Conservation (phyloP, 1,140 invertebrate genomes). For the Panagrolaimus sp. region DNA sequence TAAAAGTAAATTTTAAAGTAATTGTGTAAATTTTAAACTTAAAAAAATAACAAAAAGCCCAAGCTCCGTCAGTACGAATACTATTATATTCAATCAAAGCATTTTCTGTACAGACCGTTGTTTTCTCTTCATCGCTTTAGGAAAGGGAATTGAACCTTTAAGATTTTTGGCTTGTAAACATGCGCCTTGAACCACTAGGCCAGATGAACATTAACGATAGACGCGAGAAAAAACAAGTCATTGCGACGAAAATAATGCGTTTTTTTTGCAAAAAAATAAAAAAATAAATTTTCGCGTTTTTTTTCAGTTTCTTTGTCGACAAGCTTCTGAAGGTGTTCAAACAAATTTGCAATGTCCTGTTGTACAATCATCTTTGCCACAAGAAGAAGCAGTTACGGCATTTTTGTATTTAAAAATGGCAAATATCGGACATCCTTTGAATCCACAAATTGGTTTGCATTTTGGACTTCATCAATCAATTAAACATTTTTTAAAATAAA, state of each 20-base stretch:
- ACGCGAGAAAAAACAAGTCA: neutral
- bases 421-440: neutral
- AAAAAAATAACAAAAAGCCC: neutral
- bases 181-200: neutral
- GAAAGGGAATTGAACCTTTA: neutral
- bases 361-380: neutral
- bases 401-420: neutral
- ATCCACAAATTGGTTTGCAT: conserved; percentile 1
- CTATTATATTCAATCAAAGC: neutral
- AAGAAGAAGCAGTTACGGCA: conserved; percentile 12
- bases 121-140: conserved; percentile 2
- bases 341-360: neutral
- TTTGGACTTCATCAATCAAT: neutral
- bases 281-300: neutral
- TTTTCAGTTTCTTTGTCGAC: conserved; percentile 13
- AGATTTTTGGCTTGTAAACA: neutral
- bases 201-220: neutral
- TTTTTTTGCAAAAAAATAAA: too few species aligned
- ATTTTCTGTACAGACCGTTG: conserved; percentile 22
- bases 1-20: neutral
- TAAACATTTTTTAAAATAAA: neutral
- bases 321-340: neutral
- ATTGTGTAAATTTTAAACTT: too few species aligned
- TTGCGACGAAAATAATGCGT: neutral
- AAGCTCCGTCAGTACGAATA: conserved; percentile 22